Conservation (phyloP, 2,113 vertebrate species). For the Mixornis gularis region DNA sequence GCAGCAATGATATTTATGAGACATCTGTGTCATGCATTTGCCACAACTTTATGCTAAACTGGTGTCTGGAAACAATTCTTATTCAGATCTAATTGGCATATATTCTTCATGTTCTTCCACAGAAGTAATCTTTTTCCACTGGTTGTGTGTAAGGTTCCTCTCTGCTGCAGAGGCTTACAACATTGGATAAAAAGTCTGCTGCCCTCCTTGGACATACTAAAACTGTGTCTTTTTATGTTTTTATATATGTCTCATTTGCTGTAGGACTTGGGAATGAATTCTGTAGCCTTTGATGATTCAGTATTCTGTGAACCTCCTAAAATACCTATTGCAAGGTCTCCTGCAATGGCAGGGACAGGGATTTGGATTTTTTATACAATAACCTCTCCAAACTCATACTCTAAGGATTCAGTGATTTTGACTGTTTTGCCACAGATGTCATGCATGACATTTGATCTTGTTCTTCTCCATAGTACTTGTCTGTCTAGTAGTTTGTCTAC, state of each 20-base stretch:
- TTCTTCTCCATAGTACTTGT: not conserved
- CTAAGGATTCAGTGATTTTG: not conserved
- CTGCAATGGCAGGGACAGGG: not conserved
- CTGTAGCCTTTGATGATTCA: not conserved
- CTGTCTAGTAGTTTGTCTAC: not conserved
- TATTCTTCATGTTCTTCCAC: not conserved
- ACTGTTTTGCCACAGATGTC: not conserved
- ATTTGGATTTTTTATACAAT: not conserved
- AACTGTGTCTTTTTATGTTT: not conserved
- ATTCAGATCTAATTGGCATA: not conserved
- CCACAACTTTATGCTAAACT: not conserved
- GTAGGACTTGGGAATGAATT: not conserved
- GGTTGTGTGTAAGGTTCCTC: not conserved
- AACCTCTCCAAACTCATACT: not conserved
- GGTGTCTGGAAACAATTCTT: not conserved
- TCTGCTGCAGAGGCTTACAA: not conserved
- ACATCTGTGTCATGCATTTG: not conserved
- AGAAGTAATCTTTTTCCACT: not conserved
- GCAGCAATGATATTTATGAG: not conserved
- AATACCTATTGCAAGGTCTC: not conserved
- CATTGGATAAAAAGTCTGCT: not conserved
- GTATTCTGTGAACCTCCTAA: not conserved
- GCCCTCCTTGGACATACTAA: not conserved
- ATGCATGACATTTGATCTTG: not conserved
- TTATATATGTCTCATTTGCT: not conserved